phyloP scores from a whole-genome alignment of 2,113 vertebrate genomes.

The Malaclemys terrapin region DNA sequence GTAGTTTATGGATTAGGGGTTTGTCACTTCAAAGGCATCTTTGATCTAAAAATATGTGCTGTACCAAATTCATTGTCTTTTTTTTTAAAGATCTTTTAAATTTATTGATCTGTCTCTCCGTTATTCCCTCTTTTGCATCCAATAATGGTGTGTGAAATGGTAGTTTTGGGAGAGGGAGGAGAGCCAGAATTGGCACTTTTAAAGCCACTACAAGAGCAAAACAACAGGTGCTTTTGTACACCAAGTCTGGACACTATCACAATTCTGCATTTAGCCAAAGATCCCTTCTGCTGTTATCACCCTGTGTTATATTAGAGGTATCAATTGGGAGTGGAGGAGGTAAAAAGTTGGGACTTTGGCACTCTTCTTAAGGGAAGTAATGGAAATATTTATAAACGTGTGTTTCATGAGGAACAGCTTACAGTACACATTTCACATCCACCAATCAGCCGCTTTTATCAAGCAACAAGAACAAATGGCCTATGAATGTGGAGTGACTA shows the following conservation, averaged over 20 bases:
- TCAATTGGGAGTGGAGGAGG: not conserved
- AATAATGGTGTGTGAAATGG: conserved; percentile 45
- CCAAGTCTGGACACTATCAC: accelerated
- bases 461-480: accelerated
- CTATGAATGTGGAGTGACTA: accelerated
- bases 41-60: conserved; percentile 89
- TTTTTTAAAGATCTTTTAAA: conserved; percentile 69
- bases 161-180: conserved; percentile 30
- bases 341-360: not conserved
- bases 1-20: conserved; percentile 80
- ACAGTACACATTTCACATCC: accelerated
- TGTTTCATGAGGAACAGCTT: not conserved
- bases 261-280: conserved; percentile 49
- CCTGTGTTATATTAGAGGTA: not conserved
- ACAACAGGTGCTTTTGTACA: conserved; percentile 85
- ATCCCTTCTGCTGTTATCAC: conserved; percentile 4
- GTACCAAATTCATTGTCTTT: conserved; percentile 85
- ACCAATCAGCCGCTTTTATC: not conserved
- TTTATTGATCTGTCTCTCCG: conserved; percentile 81
- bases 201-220: conserved; percentile 63
- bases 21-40: conserved; percentile 87
- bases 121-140: conserved; percentile 69
- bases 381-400: not conserved
- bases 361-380: not conserved
- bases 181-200: conserved; percentile 68